Evolutionary conservation across 1,140 invertebrate species (phyloP), one percentile per base, ranked within the genome.

Genomic region (Pygmarrhopalites habei): DNA sequence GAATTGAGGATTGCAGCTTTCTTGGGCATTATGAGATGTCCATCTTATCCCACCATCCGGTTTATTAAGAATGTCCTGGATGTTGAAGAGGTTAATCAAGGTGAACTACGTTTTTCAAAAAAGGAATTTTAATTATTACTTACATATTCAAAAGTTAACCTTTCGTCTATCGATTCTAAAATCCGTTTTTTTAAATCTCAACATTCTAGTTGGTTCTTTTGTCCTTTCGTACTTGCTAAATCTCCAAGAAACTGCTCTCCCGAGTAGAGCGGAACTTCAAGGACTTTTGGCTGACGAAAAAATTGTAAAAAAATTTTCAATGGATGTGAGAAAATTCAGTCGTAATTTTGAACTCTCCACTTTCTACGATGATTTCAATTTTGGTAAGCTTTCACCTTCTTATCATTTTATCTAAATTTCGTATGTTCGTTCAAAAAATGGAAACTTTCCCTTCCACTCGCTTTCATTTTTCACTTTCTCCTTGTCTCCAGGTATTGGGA

Each of bases 141-240:
- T n/a, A n/a, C n/a, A n/a, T n/a, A n/a, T n/a, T n/a, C n/a, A n/a
- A n/a, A n/a, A n/a, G n/a, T n/a, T n/a, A n/a, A n/a, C n/a, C n/a
- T n/a, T n/a, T n/a, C n/a, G n/a, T n/a, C n/a, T n/a, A n/a, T n/a
- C n/a, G n/a, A n/a, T n/a, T n/a, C n/a, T n/a, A n/a, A n/a, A n/a
- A n/a, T n/a, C n/a, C n/a, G n/a, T n/a, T n/a, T n/a, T n/a, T n/a
- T n/a, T n/a, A n/a, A n/a, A n/a, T n/a, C n/a, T n/a, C n/a, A n/a
- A n/a, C n/a, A n/a, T n/a, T 79, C 26, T 73, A 90, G 92, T 94
- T 57, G 90, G 91, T 5, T 92, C 92, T 14, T 97, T 92, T 74
- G 87, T 97, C 10, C 94, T 89, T 89, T 92, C 88, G 47, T 90
- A 96, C 75, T 77, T 96, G 41, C 86, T 82, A 62, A 95, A 94